Evolutionary conservation across 2,888 invertebrate species (phyloP), one percentile per base, ranked within the genome.

Genomic region (Xylota sylvarum): DNA sequence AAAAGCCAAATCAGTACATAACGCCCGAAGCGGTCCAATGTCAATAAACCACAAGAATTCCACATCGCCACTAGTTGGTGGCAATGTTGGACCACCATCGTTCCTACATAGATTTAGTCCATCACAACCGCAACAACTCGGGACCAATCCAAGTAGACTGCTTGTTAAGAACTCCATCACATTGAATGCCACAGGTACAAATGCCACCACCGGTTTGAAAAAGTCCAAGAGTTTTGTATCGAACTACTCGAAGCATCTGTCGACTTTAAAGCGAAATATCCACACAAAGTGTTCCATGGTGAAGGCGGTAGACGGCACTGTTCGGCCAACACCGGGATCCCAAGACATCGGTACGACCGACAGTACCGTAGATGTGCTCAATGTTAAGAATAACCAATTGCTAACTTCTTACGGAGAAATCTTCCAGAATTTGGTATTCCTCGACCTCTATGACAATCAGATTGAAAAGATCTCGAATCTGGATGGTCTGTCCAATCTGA

Each of bases 391-490:
- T 69, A 91, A 91, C 40, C 92, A 92, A 64, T 79, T 92, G 0
- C 88, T 89, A 10, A 89, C 90, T 27, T 89, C 88, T 35, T 93
- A 93, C 65, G 92, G 92, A 12, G 88, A 69, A 50, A 91, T 91
- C 58, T 92, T 92, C 74, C 89, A 91, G 74, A 95, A 96, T 92
- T 93, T 98, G 79, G 98, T 98, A 17, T 98, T 98, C 92, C 94
- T 98, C 79, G 98, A 98, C 93, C 94, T 98, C 77, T 98, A 98
- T 91, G 97, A 98, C 93, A 98, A 98, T 93, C 97, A 98, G 92
- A 95, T 98, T 86, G 98, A 98, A 88, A 95, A 95, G 90, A 96
- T 98, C 84, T 95, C 95, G 76, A 96, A 95, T 74, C 93, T 98
- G 81, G 96, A 96, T 89, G 94, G 95, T 69, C 93, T 98, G 62